A percentile compares a stretch with the other conserved stretches of the same genome.
phyloP scores from a whole-genome alignment of 2,113 vertebrate genomes.

The Desmodus rotundus region DNA sequence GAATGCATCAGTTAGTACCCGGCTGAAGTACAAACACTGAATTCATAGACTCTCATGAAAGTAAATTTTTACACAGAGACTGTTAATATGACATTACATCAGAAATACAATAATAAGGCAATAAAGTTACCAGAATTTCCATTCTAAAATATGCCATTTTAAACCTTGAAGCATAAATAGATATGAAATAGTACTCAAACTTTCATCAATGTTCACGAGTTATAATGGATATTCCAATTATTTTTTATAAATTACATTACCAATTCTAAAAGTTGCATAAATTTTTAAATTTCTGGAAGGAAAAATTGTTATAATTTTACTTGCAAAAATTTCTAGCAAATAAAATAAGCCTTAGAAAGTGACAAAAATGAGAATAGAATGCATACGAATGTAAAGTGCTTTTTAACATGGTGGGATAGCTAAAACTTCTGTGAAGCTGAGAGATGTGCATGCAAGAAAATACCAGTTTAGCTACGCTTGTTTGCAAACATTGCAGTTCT shows the following conservation, averaged over 20 bases:
- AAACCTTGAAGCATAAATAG: constrained; percentile 45
- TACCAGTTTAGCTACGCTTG: constrained; percentile 48
- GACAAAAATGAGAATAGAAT: constrained; percentile 48
- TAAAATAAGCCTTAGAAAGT: constrained; percentile 59
- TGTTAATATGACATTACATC: not conserved
- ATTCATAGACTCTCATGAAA: not conserved
- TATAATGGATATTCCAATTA: constrained; percentile 61
- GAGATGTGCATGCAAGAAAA: constrained; percentile 50
- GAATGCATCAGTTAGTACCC: not conserved
- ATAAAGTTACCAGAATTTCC: constrained; percentile 42
- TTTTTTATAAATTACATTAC: constrained; percentile 65
- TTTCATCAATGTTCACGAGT: constrained; percentile 60
- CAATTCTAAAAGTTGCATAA: constrained; percentile 60
- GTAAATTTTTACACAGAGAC: constrained; percentile 1
- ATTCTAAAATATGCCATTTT: constrained; percentile 51
- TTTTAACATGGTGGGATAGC: constrained; percentile 42
- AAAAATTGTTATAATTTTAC: constrained; percentile 62
- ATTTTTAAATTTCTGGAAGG: constrained; percentile 72
- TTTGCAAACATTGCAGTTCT: constrained; percentile 56
- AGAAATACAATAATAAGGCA: constrained; percentile 52
- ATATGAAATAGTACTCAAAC: constrained; percentile 49
- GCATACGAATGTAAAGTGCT: constrained; percentile 67
- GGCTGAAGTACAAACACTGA: not conserved
- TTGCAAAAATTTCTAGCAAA: constrained; percentile 65
- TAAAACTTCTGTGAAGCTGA: constrained; percentile 45